These are phyloP conservation scores for Phasianus colchicus DNA, from an alignment of 2,113 vertebrate species.

Conservation along the genomic window DNA sequence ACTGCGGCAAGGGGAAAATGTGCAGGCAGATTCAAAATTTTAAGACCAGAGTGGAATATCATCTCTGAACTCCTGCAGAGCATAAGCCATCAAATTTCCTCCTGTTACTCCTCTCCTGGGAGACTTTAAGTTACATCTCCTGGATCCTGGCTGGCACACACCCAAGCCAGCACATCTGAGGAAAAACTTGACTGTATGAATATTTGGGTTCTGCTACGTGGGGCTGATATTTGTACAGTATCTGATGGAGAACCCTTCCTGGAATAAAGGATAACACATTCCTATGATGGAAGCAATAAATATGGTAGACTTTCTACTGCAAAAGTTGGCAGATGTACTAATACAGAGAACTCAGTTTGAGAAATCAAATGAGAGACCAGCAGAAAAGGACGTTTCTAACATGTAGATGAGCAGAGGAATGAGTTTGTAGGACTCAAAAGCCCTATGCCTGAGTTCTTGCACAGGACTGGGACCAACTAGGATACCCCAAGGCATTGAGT, in stretches of 20 bases:
- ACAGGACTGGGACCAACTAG: background rate
- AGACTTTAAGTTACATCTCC: background rate
- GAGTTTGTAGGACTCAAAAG: fast-evolving
- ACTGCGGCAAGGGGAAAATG: background rate
- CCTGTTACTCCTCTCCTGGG: background rate
- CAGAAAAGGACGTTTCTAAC: background rate
- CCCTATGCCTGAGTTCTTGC: fast-evolving
- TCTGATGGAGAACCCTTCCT: background rate
- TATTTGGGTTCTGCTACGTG: background rate
- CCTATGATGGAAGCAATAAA: background rate
- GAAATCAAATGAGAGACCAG: background rate
- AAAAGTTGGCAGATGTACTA: background rate
- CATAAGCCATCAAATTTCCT: background rate
- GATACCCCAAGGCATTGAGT: background rate
- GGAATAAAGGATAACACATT: background rate
- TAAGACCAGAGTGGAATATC: background rate
- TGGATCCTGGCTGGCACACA: background rate
- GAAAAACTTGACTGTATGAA: fast-evolving
- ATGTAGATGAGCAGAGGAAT: background rate
- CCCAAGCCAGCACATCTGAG: background rate
- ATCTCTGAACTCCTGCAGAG: background rate
- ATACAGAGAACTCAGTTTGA: background rate
- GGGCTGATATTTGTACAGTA: background rate
- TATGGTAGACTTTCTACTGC: fast-evolving
- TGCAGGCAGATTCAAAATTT: background rate